Evolutionary conservation across 2,888 invertebrate genomes (phyloP).

Genomic region (Chymomyza caudatula): DNA sequence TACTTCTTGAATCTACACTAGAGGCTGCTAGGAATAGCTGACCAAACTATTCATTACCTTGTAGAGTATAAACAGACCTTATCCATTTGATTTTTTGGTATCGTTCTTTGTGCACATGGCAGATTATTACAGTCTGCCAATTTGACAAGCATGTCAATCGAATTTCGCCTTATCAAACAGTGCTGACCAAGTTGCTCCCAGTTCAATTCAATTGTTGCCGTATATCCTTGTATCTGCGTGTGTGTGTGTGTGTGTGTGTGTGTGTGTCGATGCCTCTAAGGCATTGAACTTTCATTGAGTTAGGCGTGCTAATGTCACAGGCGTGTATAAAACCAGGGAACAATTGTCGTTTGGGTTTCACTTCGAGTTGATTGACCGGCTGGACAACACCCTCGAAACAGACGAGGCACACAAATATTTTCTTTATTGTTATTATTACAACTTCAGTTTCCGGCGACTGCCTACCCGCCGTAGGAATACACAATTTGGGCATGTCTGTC

Average conservation of each 20-base stretch:
- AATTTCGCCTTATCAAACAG: conserved; percentile 17
- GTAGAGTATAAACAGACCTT: conserved; percentile 1
- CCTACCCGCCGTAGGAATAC: neutral
- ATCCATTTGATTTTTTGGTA: neutral
- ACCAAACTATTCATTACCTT: too few relatives aligned
- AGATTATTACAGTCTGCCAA: conserved; percentile 62
- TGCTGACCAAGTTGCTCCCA: neutral
- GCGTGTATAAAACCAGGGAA: neutral
- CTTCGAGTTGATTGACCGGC: neutral
- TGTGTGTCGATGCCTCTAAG: neutral
- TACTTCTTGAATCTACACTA: too few relatives aligned
- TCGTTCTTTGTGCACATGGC: conserved; percentile 25
- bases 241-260: neutral
- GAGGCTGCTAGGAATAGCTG: too few relatives aligned
- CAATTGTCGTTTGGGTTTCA: neutral
- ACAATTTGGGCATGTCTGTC: too few relatives aligned
- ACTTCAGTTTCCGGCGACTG: conserved; percentile 17
- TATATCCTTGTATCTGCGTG: neutral
- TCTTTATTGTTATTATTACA: conserved; percentile 51
- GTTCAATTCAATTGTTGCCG: conserved; percentile 1
- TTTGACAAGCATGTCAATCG: conserved; percentile 60
- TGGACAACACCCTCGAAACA: neutral
- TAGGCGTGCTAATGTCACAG: neutral
- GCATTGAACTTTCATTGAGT: conserved; percentile 4
- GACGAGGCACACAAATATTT: conserved; percentile 17